These are phyloP conservation scores for Marcusenius ussheri DNA, from an alignment of 2,113 vertebrate genomes.

Conservation along the genomic window DNA sequence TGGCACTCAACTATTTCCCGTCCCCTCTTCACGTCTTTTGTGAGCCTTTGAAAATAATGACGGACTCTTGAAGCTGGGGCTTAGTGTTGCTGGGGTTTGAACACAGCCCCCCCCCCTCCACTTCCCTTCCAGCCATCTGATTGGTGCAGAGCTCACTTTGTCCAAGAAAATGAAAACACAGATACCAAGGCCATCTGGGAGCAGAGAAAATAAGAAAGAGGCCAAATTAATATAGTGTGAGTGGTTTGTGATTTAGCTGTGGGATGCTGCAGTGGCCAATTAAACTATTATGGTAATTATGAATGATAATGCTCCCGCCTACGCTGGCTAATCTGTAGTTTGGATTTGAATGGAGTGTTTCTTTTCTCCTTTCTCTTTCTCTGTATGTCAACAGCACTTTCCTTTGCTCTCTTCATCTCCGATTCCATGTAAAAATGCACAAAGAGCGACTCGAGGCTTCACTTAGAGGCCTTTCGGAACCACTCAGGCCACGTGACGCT, in stretches of 20 bases:
- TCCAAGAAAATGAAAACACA: slow-evolving; percentile 6
- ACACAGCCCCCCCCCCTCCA: not conserved
- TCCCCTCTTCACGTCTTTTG: not conserved
- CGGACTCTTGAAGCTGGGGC: not conserved
- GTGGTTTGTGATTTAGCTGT: not conserved
- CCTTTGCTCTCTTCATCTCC: not conserved
- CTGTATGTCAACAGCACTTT: not conserved
- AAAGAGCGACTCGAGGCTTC: not conserved
- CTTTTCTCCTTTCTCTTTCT: not conserved
- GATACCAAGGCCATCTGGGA: not conserved
- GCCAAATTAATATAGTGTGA: not conserved
- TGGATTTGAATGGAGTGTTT: not conserved
- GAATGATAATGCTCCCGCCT: not conserved
- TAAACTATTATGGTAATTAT: slow-evolving; percentile 12
- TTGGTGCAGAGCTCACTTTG: not conserved
- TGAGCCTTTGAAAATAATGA: not conserved
- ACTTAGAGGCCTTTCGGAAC: not conserved
- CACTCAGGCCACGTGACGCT: not conserved
- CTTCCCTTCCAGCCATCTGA: not conserved
- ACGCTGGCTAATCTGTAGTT: not conserved
- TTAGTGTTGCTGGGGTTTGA: not conserved
- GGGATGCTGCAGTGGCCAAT: not conserved
- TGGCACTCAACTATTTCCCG: not conserved
- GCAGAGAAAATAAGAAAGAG: not conserved
- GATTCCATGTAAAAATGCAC: not conserved